Conservation (phyloP, 1,140 invertebrate genomes). For the Dryas iulia region DNA sequence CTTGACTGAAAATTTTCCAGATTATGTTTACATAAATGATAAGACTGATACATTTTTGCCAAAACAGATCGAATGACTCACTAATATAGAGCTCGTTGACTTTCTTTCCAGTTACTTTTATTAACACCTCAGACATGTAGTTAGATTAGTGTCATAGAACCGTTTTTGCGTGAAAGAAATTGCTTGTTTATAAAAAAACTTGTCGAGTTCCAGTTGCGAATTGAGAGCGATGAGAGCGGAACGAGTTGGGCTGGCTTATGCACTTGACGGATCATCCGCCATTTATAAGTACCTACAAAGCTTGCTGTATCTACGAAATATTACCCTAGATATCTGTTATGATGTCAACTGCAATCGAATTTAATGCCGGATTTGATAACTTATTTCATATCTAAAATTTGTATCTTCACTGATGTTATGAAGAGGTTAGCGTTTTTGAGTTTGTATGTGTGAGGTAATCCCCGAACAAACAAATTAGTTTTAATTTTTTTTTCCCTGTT, state of each 20-base stretch:
- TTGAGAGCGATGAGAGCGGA: constrained; percentile 39
- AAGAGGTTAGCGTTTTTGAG: too few species aligned
- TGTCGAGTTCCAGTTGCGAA: constrained; percentile 32
- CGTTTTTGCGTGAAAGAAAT: constrained; percentile 31
- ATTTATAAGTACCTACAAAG: constrained; percentile 34
- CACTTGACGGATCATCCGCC: constrained; percentile 38
- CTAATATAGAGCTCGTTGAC: constrained; percentile 15
- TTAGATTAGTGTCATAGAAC: constrained; percentile 27
- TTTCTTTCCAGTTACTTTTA: constrained; percentile 18
- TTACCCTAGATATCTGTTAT: not conserved
- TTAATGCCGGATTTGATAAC: not conserved
- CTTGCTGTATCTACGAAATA: constrained; percentile 17
- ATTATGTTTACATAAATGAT: not conserved
- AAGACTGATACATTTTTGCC: not conserved
- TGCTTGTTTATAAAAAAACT: constrained; percentile 33
- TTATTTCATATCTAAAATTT: not conserved
- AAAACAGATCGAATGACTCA: not conserved
- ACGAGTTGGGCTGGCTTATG: constrained; percentile 33
- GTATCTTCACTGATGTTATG: too few species aligned
- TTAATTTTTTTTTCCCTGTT: too few species aligned
- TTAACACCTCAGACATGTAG: constrained; percentile 23
- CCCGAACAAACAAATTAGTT: too few species aligned
- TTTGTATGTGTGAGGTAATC: too few species aligned
- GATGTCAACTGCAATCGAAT: not conserved
- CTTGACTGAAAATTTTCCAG: not conserved